These are phyloP conservation scores for Tetheella fluctuosa DNA, from an alignment of 2,888 invertebrate species.

Conservation along the genomic window DNA sequence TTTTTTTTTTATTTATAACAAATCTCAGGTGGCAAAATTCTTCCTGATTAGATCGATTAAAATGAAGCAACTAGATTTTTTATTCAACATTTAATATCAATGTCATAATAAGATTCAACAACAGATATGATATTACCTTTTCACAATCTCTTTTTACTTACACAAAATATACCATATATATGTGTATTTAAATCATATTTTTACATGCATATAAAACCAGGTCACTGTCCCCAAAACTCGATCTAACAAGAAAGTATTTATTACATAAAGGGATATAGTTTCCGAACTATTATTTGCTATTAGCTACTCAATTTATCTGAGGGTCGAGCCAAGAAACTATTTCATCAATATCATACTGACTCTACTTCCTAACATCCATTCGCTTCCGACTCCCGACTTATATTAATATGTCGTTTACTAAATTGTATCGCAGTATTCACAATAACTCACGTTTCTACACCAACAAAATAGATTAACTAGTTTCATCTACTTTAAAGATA, in stretches of 20 bases:
- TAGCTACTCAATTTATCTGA: constrained; percentile 30
- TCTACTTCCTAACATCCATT: constrained; percentile 10
- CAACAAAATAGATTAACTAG: not conserved
- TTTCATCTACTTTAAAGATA: not conserved
- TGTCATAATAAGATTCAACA: no score
- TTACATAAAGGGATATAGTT: constrained; percentile 22
- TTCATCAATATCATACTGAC: constrained; percentile 29
- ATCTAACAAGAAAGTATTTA: not conserved
- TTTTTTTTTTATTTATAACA: no score
- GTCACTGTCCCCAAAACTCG: not conserved
- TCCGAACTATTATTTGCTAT: constrained; percentile 28
- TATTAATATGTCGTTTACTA: not conserved
- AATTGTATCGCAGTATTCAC: not conserved
- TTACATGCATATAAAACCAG: not conserved
- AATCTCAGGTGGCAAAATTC: not conserved
- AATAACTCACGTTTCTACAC: not conserved
- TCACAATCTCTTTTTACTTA: no score
- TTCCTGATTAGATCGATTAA: not conserved
- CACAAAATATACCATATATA: not conserved
- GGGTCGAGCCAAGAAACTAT: constrained; percentile 21
- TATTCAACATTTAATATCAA: no score
- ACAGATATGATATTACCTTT: no score
- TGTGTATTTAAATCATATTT: not conserved
- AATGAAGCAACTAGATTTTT: not conserved
- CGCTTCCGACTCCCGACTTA: not conserved